Evolutionary conservation across 2,113 vertebrate genomes (phyloP).

Genomic region (Sylvilagus bachmani): DNA sequence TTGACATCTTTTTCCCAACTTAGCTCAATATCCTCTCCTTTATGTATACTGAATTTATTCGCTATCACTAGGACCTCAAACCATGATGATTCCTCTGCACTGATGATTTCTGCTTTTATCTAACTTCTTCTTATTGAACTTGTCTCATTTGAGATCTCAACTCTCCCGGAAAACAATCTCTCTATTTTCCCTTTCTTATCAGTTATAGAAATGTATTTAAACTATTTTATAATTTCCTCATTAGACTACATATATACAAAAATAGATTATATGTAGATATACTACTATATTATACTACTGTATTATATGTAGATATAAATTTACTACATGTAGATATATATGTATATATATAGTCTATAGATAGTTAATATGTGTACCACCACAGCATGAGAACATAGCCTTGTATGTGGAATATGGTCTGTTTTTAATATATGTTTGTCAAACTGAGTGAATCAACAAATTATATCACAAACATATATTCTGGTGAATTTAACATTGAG

Average conservation of each 20-base stretch:
- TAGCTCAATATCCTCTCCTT: not conserved
- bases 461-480: not conserved
- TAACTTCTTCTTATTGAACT: not conserved
- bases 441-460: slow-evolving; percentile 53
- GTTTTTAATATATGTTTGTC: not conserved
- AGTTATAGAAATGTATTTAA: not conserved
- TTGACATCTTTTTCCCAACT: not conserved
- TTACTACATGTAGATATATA: too few relatives aligned
- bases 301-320: too few relatives aligned
- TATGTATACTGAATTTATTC: not conserved
- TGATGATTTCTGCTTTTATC: not conserved
- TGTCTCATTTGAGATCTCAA: slow-evolving; percentile 8
- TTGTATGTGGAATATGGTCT: not conserved
- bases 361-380: not conserved
- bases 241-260: not conserved
- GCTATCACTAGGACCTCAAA: not conserved
- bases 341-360: too few relatives aligned
- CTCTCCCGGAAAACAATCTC: not conserved
- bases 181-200: not conserved
- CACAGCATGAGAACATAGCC: not conserved
- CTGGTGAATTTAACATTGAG: not conserved
- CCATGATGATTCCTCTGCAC: not conserved
- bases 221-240: not conserved
- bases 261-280: too few relatives aligned
- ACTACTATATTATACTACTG: too few relatives aligned